Evolutionary conservation across 2,113 vertebrate genomes (phyloP).

Genomic region (Cyprinus carpio): DNA sequence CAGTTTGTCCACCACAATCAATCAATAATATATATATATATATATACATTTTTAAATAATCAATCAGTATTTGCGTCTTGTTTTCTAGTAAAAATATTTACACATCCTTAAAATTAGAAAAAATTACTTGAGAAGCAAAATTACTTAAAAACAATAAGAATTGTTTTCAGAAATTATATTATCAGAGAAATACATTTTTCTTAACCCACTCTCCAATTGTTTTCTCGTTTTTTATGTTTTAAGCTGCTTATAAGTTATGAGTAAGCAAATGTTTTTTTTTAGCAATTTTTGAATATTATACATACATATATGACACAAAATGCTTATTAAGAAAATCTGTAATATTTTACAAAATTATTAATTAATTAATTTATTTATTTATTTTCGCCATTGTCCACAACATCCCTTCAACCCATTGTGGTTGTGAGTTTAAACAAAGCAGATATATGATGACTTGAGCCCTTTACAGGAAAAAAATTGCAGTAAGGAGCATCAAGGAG

Average conservation of each 20-base stretch:
- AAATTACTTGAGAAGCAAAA: too few relatives aligned
- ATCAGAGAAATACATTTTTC: neutral
- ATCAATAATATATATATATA: too few relatives aligned
- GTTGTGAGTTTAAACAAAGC: slow-evolving; percentile 29
- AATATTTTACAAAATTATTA: too few relatives aligned
- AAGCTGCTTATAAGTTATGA: neutral
- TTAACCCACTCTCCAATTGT: neutral
- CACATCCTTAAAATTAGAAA: too few relatives aligned
- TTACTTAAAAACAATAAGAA: too few relatives aligned
- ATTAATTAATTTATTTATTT: neutral
- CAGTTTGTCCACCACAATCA: neutral
- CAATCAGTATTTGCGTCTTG: neutral
- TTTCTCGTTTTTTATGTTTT: neutral
- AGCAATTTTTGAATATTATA: neutral
- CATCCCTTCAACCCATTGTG: neutral
- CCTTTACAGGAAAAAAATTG: slow-evolving; percentile 32
- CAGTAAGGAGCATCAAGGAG: slow-evolving; percentile 30
- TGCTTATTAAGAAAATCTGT: too few relatives aligned
- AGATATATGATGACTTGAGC: neutral
- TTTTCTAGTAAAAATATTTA: too few relatives aligned
- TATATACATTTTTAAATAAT: too few relatives aligned
- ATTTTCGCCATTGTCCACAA: too few relatives aligned
- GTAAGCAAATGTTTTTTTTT: neutral
- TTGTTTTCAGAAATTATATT: too few relatives aligned
- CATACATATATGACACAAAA: too few relatives aligned